Evolutionary conservation across 2,113 vertebrate genomes (phyloP).

Genomic region (Coryphaenoides rupestris): DNA sequence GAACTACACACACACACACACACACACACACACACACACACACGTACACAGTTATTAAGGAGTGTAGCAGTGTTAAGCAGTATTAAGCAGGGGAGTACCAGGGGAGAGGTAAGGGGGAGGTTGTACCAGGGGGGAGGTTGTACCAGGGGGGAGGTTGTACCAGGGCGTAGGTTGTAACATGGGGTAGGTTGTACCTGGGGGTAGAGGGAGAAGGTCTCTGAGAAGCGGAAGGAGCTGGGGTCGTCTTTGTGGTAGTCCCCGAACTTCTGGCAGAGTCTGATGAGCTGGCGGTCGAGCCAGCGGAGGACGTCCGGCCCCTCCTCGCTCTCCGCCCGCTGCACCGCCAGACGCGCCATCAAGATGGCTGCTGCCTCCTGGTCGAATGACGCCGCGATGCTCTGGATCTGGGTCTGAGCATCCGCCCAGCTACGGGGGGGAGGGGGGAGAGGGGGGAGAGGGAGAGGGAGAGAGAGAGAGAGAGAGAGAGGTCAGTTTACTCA

Average conservation of each 20-base stretch:
- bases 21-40: constrained; percentile 15
- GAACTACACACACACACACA: constrained; percentile 73
- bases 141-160: neutral
- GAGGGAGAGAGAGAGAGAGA: neutral
- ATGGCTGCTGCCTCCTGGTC: constrained; percentile 96
- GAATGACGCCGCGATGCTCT: constrained; percentile 93
- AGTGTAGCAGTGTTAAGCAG: neutral
- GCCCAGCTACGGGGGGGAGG: constrained; percentile 82
- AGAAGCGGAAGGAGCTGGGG: constrained; percentile 95
- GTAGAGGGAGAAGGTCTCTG: constrained; percentile 96
- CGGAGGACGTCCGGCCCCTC: constrained; percentile 94
- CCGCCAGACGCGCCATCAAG: constrained; percentile 92
- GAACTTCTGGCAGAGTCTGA: constrained; percentile 98
- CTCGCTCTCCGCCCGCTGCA: constrained; percentile 92
- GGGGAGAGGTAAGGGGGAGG: neutral
- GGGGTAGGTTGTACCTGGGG: constrained; percentile 81
- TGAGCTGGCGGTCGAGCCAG: constrained; percentile 95
- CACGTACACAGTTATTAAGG: neutral
- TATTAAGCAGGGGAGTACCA: neutral
- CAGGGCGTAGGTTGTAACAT: neutral
- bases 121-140: neutral
- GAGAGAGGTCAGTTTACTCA: too few species aligned
- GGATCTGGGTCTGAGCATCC: constrained; percentile 94
- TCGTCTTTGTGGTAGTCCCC: constrained; percentile 98
- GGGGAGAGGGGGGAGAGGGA: too few species aligned